Percentiles rank a stretch among this genome's conserved stretches.
phyloP scores from a whole-genome alignment of 2,888 invertebrate species.

The Tetragnatha montana region DNA sequence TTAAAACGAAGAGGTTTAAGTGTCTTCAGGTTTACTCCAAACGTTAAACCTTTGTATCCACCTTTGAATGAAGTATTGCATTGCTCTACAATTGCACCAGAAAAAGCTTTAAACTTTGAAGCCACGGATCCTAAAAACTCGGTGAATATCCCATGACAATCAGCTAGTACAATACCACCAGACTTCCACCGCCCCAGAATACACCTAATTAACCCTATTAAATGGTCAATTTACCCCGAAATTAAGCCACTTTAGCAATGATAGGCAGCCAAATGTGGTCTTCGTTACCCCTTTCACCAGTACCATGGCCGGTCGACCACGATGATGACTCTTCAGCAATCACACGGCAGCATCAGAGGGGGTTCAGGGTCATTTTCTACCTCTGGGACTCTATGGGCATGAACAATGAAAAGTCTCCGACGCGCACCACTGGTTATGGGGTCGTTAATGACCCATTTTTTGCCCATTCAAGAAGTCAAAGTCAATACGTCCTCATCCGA shows the following conservation, averaged over 20 bases:
- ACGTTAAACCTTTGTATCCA: no score
- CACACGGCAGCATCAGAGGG: constrained; percentile 37
- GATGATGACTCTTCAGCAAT: constrained; percentile 43
- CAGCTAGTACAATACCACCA: no score
- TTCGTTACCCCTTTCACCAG: not conserved
- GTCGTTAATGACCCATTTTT: constrained; percentile 42
- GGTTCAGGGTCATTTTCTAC: constrained; percentile 46
- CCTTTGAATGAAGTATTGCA: no score
- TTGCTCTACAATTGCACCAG: no score
- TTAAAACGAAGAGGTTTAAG: no score
- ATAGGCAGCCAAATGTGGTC: constrained; percentile 30
- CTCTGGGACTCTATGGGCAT: constrained; percentile 36
- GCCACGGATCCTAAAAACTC: no score
- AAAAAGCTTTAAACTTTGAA: no score
- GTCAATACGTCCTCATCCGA: constrained; percentile 44
- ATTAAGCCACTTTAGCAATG: not conserved
- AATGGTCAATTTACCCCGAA: not conserved
- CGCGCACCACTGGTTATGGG: constrained; percentile 38
- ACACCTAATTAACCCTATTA: not conserved
- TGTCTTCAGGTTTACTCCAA: no score
- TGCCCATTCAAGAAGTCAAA: constrained; percentile 15
- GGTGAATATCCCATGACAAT: no score
- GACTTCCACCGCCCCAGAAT: no score
- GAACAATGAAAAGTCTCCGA: constrained; percentile 52
- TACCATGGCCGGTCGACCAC: constrained; percentile 53